Percentiles rank a stretch among this genome's conserved stretches.
These are phyloP conservation scores for Oophaga pumilio DNA, from an alignment of 2,113 vertebrate genomes.

Conservation along the genomic window DNA sequence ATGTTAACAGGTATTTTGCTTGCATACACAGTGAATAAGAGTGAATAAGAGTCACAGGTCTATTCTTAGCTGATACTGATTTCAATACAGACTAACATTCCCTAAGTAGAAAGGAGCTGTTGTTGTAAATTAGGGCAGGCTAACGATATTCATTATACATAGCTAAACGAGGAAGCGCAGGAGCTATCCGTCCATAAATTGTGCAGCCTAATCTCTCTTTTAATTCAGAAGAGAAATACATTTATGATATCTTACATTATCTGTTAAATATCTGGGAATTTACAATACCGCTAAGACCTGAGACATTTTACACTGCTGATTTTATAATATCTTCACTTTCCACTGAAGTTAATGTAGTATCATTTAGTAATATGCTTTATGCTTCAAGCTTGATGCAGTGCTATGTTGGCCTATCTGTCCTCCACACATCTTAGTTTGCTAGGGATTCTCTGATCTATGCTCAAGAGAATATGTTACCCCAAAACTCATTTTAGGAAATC, in stretches of 20 bases:
- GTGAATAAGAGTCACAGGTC: neutral
- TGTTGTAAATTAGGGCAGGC: conserved; percentile 15
- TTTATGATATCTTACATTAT: neutral
- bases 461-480: no score
- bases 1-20: conserved; percentile 33
- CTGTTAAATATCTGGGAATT: neutral
- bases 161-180: neutral
- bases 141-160: neutral
- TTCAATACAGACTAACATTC: neutral
- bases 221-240: neutral
- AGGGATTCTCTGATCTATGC: no score
- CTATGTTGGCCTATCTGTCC: neutral
- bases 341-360: neutral
- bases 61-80: conserved; percentile 17
- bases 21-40: conserved; percentile 4
- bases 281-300: neutral
- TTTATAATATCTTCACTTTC: neutral
- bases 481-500: no score
- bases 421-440: no score
- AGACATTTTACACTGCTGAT: neutral
- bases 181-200: neutral
- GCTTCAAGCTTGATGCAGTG: neutral
- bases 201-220: neutral
- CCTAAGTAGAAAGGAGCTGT: neutral
- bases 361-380: neutral